Percentiles rank a stretch among this genome's conserved stretches.
Evolutionary conservation across 2,797 vertebrate genomes (phyloP).

Genomic region (Hybognathus amarus): DNA sequence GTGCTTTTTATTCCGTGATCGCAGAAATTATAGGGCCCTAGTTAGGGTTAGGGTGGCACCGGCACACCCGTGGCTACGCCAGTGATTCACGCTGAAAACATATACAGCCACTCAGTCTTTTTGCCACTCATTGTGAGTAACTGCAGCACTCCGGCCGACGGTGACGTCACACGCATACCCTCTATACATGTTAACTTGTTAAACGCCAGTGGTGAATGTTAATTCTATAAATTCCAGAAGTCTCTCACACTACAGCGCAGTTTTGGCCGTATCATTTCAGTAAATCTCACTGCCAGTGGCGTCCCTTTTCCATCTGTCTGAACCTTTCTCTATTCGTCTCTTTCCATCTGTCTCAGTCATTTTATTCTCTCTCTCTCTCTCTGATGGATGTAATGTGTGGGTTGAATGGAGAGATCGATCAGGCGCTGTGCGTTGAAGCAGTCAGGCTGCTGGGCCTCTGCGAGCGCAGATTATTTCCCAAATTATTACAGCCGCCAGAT

Average conservation of each 20-base stretch:
- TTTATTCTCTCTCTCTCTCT: constrained; percentile 34
- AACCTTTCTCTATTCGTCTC: constrained; percentile 24
- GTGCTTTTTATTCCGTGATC: too few species aligned
- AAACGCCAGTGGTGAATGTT: background rate
- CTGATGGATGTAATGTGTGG: constrained; percentile 42
- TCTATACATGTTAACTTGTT: background rate
- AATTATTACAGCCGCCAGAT: constrained; percentile 84
- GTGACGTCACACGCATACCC: too few species aligned
- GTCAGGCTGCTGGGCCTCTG: constrained; percentile 79
- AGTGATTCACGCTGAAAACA: too few species aligned
- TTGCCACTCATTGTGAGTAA: too few species aligned
- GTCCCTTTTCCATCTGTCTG: constrained; percentile 26
- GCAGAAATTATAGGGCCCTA: too few species aligned
- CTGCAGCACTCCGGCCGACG: too few species aligned
- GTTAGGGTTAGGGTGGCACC: too few species aligned
- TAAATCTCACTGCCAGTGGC: constrained; percentile 26
- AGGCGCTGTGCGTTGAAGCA: constrained; percentile 73
- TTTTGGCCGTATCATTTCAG: constrained; percentile 29
- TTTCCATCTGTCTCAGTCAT: constrained; percentile 50
- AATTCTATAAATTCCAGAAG: background rate
- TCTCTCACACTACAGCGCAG: background rate
- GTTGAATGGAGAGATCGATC: constrained; percentile 72
- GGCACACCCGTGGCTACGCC: too few species aligned
- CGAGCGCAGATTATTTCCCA: constrained; percentile 79
- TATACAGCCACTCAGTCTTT: too few species aligned